These are phyloP conservation scores for Fundulus diaphanus DNA, from an alignment of 2,797 vertebrate genomes.

Conservation along the genomic window DNA sequence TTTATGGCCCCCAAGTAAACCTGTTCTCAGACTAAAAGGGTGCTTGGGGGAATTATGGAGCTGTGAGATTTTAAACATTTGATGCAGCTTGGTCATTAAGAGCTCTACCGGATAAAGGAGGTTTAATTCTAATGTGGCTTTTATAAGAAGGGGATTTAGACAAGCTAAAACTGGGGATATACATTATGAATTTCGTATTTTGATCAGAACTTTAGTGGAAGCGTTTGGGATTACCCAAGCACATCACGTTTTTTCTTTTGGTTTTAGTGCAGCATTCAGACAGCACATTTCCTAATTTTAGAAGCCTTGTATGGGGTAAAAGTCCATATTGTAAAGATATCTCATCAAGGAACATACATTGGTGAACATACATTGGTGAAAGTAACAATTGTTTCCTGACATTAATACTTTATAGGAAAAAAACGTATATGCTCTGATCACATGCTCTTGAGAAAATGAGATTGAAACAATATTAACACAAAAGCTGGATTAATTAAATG, in stretches of 20 bases:
- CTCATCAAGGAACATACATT: neutral
- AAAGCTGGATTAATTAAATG: too few relatives aligned
- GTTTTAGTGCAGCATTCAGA: neutral
- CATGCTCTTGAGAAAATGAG: neutral
- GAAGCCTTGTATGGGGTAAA: neutral
- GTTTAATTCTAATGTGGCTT: neutral
- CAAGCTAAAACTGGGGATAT: neutral
- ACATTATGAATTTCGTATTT: neutral
- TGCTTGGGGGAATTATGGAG: neutral
- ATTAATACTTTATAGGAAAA: neutral
- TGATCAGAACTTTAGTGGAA: neutral
- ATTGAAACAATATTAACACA: too few relatives aligned
- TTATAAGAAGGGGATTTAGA: neutral
- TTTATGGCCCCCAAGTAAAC: neutral
- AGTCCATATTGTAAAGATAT: neutral
- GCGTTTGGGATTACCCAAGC: neutral
- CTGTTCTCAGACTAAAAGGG: neutral
- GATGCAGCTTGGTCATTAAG: neutral
- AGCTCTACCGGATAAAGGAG: neutral
- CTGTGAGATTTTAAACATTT: slow-evolving; percentile 1
- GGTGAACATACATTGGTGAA: neutral
- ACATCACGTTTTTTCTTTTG: neutral
- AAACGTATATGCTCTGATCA: neutral
- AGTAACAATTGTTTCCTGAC: neutral
- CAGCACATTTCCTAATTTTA: neutral